Evolutionary conservation across 2,888 invertebrate species (phyloP).

Genomic region (Eupithecia tripunctaria): DNA sequence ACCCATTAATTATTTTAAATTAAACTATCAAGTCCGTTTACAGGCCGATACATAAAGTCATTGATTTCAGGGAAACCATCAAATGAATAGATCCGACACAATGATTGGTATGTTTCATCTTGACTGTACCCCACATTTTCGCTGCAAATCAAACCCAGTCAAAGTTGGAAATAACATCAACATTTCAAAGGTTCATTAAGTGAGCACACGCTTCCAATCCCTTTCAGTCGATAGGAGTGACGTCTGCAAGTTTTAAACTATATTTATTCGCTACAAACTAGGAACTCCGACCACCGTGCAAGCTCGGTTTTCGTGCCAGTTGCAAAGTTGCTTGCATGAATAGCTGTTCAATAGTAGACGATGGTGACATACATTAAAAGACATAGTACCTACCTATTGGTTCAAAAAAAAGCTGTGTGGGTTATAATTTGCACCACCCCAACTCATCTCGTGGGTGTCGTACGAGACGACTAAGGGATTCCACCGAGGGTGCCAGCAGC

Average conservation of each 20-base stretch:
- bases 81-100: neutral
- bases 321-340: conserved; percentile 39
- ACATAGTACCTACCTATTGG: neutral
- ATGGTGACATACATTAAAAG: neutral
- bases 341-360: conserved; percentile 38
- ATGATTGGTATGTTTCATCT: neutral
- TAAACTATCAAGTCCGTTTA: neutral
- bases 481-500: too few species aligned
- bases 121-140: neutral
- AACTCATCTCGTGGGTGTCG: too few species aligned
- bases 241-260: conserved; percentile 38
- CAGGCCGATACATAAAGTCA: neutral
- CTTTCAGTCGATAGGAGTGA: conserved; percentile 26
- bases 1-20: neutral
- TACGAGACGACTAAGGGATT: too few species aligned
- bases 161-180: conserved; percentile 5
- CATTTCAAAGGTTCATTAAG: conserved; percentile 27
- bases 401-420: too few species aligned
- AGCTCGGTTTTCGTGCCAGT: conserved; percentile 36
- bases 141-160: conserved; percentile 16
- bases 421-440: too few species aligned
- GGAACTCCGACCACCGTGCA: conserved; percentile 21
- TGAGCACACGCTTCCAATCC: conserved; percentile 24
- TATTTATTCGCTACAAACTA: conserved; percentile 39
- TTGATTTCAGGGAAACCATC: neutral